These are phyloP conservation scores for Schizotus pectinicornis DNA, from an alignment of 2,888 invertebrate species.

Conservation along the genomic window DNA sequence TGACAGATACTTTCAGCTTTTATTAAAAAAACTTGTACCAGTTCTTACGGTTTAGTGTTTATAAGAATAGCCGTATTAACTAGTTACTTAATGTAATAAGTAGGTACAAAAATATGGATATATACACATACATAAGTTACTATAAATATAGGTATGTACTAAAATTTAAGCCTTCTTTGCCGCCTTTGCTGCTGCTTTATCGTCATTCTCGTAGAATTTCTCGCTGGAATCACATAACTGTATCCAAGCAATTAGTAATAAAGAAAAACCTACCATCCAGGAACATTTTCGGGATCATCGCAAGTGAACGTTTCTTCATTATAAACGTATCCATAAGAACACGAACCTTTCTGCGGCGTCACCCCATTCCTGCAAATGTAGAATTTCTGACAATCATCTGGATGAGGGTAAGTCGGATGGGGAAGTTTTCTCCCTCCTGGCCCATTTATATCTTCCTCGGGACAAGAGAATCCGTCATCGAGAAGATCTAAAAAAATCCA, in stretches of 20 bases:
- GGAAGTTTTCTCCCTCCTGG: constrained; percentile 73
- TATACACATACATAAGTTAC: not conserved
- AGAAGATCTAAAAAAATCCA: constrained; percentile 63
- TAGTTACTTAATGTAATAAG: not conserved
- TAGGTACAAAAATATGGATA: not conserved
- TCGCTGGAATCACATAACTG: constrained; percentile 46
- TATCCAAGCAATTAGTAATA: constrained; percentile 19
- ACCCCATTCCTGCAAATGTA: constrained; percentile 82
- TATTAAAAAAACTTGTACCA: no score
- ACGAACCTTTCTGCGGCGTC: constrained; percentile 77
- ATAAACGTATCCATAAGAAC: constrained; percentile 76
- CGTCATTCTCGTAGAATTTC: constrained; percentile 47
- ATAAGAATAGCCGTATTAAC: not conserved
- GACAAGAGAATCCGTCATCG: constrained; percentile 80
- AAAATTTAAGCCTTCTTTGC: not conserved
- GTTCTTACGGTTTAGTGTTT: no score
- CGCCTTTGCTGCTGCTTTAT: constrained; percentile 19
- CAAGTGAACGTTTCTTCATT: constrained; percentile 79
- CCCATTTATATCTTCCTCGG: constrained; percentile 70
- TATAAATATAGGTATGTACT: not conserved
- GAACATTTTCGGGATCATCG: constrained; percentile 76
- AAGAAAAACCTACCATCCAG: constrained; percentile 71
- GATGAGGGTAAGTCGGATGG: constrained; percentile 80
- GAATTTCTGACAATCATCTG: constrained; percentile 82
- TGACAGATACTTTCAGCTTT: no score